phyloP scores from a whole-genome alignment of 2,113 vertebrate species.

The Sclerurus mexicanus region DNA sequence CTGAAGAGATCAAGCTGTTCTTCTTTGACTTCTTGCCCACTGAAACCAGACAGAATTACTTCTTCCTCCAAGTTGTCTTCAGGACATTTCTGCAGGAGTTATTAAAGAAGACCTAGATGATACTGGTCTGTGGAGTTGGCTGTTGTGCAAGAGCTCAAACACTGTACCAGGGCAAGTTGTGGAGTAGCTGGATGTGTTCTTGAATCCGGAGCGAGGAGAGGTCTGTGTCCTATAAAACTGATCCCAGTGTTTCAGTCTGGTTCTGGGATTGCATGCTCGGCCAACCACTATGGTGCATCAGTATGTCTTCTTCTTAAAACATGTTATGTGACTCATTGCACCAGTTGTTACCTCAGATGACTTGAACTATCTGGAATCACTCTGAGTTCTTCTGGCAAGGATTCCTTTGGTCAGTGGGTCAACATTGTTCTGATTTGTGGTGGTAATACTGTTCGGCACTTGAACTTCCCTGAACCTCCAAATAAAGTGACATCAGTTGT shows the following conservation, averaged over 20 bases:
- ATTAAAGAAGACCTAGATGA: neutral
- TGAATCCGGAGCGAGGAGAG: neutral
- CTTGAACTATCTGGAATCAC: neutral
- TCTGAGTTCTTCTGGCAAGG: neutral
- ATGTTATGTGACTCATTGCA: neutral
- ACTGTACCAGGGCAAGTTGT: neutral
- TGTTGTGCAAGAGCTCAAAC: neutral
- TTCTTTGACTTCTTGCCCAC: neutral
- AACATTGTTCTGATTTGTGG: neutral
- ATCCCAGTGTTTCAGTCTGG: neutral
- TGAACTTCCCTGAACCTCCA: neutral
- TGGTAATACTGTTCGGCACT: neutral
- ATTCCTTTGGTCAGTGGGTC: neutral
- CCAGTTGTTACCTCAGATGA: slow-evolving; percentile 1
- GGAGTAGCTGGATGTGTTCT: neutral
- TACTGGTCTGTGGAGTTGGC: neutral
- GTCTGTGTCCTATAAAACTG: neutral
- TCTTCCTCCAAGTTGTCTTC: neutral
- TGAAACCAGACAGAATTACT: neutral
- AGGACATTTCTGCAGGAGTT: neutral
- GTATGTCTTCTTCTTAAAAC: neutral
- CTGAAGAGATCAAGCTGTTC: slow-evolving; percentile 7
- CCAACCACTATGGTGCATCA: neutral
- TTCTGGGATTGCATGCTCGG: neutral
- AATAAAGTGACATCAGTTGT: neutral